These are phyloP conservation scores for Teleopsis dalmanni DNA, from an alignment of 1,140 invertebrate species.

Conservation along the genomic window DNA sequence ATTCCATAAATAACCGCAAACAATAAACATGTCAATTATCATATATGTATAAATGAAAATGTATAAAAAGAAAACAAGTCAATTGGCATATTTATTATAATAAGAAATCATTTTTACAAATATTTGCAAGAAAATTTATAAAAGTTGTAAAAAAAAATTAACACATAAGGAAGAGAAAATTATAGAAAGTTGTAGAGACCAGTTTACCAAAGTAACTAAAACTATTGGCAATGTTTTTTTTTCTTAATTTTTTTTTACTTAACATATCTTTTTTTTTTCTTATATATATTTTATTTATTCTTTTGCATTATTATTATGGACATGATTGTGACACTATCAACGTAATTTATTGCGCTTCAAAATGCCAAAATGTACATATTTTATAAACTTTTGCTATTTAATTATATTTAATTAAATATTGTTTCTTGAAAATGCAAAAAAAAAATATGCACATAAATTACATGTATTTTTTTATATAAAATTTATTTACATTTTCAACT, in stretches of 20 bases:
- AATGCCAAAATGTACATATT: background rate
- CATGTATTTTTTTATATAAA: background rate
- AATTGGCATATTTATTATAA: slow-evolving; percentile 1
- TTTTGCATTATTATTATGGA: slow-evolving; percentile 1
- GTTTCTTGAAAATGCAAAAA: background rate
- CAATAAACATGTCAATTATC: background rate
- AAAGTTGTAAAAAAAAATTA: background rate
- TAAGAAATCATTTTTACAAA: background rate
- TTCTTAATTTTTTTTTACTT: slow-evolving; percentile 17
- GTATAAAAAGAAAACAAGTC: background rate
- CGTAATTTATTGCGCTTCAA: background rate
- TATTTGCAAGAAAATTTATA: no score
- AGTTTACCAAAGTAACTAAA: slow-evolving; percentile 23
- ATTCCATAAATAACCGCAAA: background rate
- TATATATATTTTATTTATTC: background rate
- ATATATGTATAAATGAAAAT: background rate
- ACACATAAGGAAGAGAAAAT: slow-evolving; percentile 29
- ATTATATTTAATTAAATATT: slow-evolving; percentile 3
- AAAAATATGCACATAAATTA: background rate
- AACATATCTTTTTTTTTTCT: slow-evolving; percentile 13
- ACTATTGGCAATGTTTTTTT: slow-evolving; percentile 10
- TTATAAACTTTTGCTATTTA: slow-evolving; percentile 6
- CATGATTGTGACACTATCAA: slow-evolving; percentile 1
- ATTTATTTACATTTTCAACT: background rate
- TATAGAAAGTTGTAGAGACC: slow-evolving; percentile 42